Evolutionary conservation across 2,797 vertebrate genomes (phyloP).

Genomic region (Sebastes nivosus): DNA sequence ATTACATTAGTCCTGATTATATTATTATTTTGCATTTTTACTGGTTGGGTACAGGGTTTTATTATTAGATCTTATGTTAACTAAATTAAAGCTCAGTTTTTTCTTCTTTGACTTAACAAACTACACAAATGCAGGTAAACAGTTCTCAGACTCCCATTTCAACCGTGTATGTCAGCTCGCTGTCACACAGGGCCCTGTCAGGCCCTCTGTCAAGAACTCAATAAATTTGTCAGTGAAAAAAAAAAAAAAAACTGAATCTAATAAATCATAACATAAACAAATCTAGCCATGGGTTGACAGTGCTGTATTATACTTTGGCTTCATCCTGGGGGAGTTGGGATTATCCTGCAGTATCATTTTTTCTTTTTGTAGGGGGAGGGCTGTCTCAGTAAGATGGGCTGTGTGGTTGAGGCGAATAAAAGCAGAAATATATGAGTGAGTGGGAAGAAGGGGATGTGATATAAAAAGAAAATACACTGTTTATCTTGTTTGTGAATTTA

Average conservation of each 20-base stretch:
- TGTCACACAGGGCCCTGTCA: slow-evolving; percentile 59
- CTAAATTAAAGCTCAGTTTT: slow-evolving; percentile 7
- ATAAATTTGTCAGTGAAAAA: slow-evolving; percentile 66
- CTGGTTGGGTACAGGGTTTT: not conserved
- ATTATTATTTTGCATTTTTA: not conserved
- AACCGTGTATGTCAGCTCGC: slow-evolving; percentile 49
- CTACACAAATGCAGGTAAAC: slow-evolving; percentile 36
- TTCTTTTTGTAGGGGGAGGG: not conserved
- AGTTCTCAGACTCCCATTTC: slow-evolving; percentile 39
- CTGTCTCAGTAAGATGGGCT: slow-evolving; percentile 43
- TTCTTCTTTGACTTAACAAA: not conserved
- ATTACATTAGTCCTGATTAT: not conserved
- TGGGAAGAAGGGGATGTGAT: not conserved
- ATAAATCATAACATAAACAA: slow-evolving; percentile 78
- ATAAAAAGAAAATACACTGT: not conserved
- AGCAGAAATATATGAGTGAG: slow-evolving; percentile 39
- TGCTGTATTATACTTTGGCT: slow-evolving; percentile 64
- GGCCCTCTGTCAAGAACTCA: slow-evolving; percentile 69
- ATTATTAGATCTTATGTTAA: slow-evolving; percentile 1
- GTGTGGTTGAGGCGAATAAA: slow-evolving; percentile 20
- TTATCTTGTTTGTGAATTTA: not conserved
- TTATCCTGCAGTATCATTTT: slow-evolving; percentile 66
- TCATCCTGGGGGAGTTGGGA: slow-evolving; percentile 67
- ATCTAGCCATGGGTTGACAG: slow-evolving; percentile 69
- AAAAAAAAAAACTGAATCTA: slow-evolving; percentile 54